A percentile compares a stretch with the other conserved stretches of the same genome.
Conservation (phyloP, 2,888 invertebrate species). For the Netelia melanura region DNA sequence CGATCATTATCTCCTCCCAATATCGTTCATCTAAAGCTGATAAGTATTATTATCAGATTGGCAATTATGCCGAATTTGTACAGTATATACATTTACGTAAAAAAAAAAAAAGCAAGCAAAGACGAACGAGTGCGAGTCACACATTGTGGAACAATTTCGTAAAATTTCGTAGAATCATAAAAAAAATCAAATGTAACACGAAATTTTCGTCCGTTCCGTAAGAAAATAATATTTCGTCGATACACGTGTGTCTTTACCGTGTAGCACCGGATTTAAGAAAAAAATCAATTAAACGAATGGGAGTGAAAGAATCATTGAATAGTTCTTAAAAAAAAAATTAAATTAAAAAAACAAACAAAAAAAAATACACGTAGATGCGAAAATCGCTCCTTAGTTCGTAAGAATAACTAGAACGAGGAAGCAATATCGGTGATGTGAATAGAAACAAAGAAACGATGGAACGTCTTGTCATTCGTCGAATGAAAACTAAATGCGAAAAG, state of each 20-base stretch:
- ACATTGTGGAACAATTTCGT: background rate
- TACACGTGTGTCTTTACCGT: background rate
- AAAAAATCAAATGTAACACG: conserved; percentile 1
- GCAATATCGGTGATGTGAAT: conserved; percentile 62
- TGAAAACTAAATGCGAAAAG: conserved; percentile 6
- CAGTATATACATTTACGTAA: conserved; percentile 72
- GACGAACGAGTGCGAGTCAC: conserved; percentile 32
- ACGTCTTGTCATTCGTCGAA: conserved; percentile 22
- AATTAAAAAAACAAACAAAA: conserved; percentile 16
- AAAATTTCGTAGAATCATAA: background rate
- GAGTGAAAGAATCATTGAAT: conserved; percentile 67
- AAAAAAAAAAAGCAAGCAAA: conserved; percentile 33
- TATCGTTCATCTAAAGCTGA: conserved; percentile 49
- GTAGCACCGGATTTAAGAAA: background rate
- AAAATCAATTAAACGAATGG: conserved; percentile 11
- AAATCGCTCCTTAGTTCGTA: conserved; percentile 60
- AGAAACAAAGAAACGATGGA: background rate
- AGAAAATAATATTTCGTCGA: conserved; percentile 19
- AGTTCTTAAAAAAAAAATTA: conserved; percentile 67
- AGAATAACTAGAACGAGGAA: conserved; percentile 54
- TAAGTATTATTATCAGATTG: conserved; percentile 57
- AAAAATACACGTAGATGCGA: conserved; percentile 37
- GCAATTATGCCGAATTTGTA: conserved; percentile 76
- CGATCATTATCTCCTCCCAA: conserved; percentile 46
- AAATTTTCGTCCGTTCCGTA: conserved; percentile 11